Conservation (phyloP, 1,140 invertebrate genomes). For the Rhopalosiphum padi region DNA sequence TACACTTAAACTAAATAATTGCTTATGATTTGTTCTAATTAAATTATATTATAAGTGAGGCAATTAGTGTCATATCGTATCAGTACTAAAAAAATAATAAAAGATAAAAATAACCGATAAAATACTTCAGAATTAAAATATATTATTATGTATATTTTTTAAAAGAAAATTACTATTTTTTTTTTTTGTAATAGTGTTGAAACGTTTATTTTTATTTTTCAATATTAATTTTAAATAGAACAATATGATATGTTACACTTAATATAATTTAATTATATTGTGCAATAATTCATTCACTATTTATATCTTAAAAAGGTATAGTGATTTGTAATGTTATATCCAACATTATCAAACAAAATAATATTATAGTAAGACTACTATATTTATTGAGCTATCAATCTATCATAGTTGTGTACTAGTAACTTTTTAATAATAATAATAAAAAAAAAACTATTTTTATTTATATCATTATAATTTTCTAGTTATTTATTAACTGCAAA, state of each 20-base stretch:
- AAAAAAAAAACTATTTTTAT: background rate
- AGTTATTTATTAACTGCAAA: background rate
- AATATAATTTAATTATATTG: background rate
- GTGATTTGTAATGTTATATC: background rate
- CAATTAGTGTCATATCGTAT: background rate
- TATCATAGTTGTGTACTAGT: too few relatives aligned
- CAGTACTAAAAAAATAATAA: background rate
- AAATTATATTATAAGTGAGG: background rate
- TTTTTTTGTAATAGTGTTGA: background rate
- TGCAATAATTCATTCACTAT: background rate
- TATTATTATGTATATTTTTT: background rate
- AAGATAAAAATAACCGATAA: background rate
- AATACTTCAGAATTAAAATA: background rate
- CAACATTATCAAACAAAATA: background rate
- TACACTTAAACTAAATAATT: background rate
- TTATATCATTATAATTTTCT: background rate
- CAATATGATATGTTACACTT: background rate
- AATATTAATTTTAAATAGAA: background rate
- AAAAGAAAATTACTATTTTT: background rate
- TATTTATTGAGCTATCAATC: background rate
- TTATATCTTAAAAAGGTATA: background rate
- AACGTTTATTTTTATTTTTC: background rate
- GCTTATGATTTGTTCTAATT: background rate
- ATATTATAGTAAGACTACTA: background rate
- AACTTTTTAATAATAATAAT: too few relatives aligned